Conservation (phyloP, 2,888 invertebrate genomes). For the Drosophila neotestacea region DNA sequence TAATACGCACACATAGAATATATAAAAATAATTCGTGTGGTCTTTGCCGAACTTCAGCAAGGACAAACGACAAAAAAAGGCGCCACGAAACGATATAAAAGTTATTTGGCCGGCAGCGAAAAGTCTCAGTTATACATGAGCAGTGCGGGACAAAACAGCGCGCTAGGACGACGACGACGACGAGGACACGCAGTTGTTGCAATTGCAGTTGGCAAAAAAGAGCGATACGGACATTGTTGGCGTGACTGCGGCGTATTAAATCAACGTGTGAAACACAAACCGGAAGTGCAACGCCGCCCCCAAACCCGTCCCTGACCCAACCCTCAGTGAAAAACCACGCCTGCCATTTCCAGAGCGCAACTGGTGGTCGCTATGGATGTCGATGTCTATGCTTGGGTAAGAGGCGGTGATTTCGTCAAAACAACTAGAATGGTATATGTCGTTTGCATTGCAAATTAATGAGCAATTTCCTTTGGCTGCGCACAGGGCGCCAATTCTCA, state of each 20-base stretch:
- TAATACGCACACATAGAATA: slow-evolving; percentile 4
- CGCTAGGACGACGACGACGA: slow-evolving; percentile 26
- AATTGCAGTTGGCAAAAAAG: slow-evolving; percentile 12
- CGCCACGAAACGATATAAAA: slow-evolving; percentile 67
- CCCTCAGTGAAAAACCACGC: background rate
- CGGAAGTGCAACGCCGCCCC: slow-evolving; percentile 69
- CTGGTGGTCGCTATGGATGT: slow-evolving; percentile 62
- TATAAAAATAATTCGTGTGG: background rate
- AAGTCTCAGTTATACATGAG: slow-evolving; percentile 73
- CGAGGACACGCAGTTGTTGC: slow-evolving; percentile 17
- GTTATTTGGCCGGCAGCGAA: slow-evolving; percentile 57
- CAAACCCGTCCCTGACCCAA: slow-evolving; percentile 21
- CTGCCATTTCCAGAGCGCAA: slow-evolving; percentile 45
- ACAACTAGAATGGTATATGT: background rate
- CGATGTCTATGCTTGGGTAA: slow-evolving; percentile 72
- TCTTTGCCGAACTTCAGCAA: slow-evolving; percentile 5
- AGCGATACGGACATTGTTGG: slow-evolving; percentile 43
- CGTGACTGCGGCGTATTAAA: slow-evolving; percentile 79
- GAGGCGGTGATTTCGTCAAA: slow-evolving; percentile 27
- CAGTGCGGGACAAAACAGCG: slow-evolving; percentile 56
- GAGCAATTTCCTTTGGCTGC: slow-evolving; percentile 70
- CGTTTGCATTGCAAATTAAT: slow-evolving; percentile 81
- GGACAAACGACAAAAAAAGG: slow-evolving; percentile 3
- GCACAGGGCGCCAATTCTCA: slow-evolving; percentile 93
- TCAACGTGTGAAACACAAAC: slow-evolving; percentile 77